Percentiles rank a stretch among this genome's conserved stretches.
Conservation (phyloP, 2,113 vertebrate genomes). For the Proterorhinus semilunaris region DNA sequence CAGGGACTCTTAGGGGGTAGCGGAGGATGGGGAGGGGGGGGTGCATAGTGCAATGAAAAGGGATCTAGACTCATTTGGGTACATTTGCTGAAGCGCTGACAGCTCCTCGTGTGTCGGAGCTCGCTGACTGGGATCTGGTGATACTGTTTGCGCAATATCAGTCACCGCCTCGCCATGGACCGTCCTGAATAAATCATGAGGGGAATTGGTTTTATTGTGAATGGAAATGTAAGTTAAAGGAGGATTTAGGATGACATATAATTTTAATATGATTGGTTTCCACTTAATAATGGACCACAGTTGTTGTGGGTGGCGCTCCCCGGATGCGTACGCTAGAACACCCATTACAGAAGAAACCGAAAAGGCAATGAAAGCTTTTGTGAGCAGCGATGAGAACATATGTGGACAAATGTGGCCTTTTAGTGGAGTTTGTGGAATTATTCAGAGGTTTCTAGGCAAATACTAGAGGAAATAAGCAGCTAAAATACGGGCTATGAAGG, state of each 20-base stretch:
- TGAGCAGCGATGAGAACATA: too few relatives aligned
- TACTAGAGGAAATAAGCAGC: too few relatives aligned
- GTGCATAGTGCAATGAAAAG: slow-evolving; percentile 24
- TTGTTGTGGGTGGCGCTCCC: too few relatives aligned
- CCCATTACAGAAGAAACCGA: too few relatives aligned
- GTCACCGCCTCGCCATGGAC: not conserved
- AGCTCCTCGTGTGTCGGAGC: not conserved
- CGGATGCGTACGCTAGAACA: too few relatives aligned
- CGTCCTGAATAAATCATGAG: slow-evolving; percentile 5
- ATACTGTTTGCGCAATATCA: not conserved
- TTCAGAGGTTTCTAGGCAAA: too few relatives aligned
- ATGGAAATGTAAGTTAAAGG: not conserved
- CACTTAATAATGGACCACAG: too few relatives aligned
- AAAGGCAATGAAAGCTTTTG: too few relatives aligned
- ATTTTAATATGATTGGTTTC: not conserved
- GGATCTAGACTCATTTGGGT: slow-evolving; percentile 22
- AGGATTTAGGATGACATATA: not conserved
- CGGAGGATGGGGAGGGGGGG: slow-evolving; percentile 5
- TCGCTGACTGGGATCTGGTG: not conserved
- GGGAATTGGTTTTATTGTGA: not conserved
- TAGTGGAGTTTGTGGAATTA: too few relatives aligned
- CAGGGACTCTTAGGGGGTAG: slow-evolving; percentile 6
- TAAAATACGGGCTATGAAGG: too few relatives aligned
- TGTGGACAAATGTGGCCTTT: too few relatives aligned
- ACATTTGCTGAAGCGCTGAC: slow-evolving; percentile 6